Evolutionary conservation across 2,888 invertebrate species (phyloP), one percentile per base, ranked within the genome.

Genomic region (Papilio protenor): DNA sequence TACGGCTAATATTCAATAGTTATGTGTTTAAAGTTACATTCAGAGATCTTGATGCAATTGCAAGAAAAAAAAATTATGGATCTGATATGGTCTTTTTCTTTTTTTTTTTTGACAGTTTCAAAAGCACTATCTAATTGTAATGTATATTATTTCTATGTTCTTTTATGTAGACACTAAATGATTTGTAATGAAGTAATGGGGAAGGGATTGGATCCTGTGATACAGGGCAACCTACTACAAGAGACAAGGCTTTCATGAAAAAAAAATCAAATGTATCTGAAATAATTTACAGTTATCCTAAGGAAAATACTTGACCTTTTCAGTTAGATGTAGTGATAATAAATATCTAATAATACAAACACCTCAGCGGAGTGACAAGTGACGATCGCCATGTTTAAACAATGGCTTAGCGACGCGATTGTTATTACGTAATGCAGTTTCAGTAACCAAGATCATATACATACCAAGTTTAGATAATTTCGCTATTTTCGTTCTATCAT

Each of bases 201-300:
- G 33, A 33, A 33, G 33, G 33, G 33, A 33, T 33, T 0, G 33
- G 33, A 3, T 33, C 33, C 33, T 33, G 33, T 33, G 6, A 33
- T 4, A 33, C 33, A 33, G 5, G 33, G 33, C 2, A 5, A 33
- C 5, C 33, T 33, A 6, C 33, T 4, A 33, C 33, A 33, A 6
- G 33, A 33, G 6, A 2, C 33, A 2, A 27, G 27, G 27, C 27
- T 27, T 27, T 27, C 33, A 33, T 33, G 33, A 33, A 33, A 33
- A 6, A 33, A n/a, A n/a, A n/a, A n/a, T n/a, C n/a, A 23, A 61
- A 27, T 0, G 16, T 27, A 27, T 12, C 10, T 40, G n/a, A 45
- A 40, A 21, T 11, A 45, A 66, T 21, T 3, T 45, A 66, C 76
- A 66, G 71, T 80, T 75, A 72, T 77, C 76, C 49, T 77, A 75